Evolutionary conservation across 2,888 invertebrate genomes (phyloP).

Genomic region (Antheraea assamensis): DNA sequence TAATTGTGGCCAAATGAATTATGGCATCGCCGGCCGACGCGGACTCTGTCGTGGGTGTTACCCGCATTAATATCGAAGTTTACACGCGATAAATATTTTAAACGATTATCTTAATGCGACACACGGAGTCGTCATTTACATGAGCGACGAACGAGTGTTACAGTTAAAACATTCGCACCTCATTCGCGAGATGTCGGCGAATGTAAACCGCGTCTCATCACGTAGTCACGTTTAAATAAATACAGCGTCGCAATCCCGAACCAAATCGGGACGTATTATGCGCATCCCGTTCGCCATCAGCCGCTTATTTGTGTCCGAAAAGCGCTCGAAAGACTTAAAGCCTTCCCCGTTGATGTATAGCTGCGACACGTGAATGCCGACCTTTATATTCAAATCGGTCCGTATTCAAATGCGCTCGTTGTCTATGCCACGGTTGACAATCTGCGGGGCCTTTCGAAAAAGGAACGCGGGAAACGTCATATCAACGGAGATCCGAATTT

Average conservation of each 20-base stretch:
- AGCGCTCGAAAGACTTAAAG: constrained; percentile 79
- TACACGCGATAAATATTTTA: constrained; percentile 77
- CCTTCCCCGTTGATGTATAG: constrained; percentile 75
- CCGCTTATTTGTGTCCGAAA: constrained; percentile 80
- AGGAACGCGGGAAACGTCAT: constrained; percentile 76
- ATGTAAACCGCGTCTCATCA: constrained; percentile 54
- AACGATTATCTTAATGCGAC: constrained; percentile 69
- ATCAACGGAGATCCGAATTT: constrained; percentile 59
- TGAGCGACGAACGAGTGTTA: constrained; percentile 41
- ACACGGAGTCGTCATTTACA: constrained; percentile 62
- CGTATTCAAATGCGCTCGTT: constrained; percentile 76
- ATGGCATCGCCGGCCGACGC: constrained; percentile 57
- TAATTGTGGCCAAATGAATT: constrained; percentile 79
- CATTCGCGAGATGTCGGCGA: constrained; percentile 49
- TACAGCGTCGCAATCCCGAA: constrained; percentile 41
- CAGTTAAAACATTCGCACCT: constrained; percentile 59
- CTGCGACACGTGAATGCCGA: constrained; percentile 74
- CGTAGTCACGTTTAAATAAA: constrained; percentile 45
- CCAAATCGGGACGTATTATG: constrained; percentile 63
- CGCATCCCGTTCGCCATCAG: constrained; percentile 67
- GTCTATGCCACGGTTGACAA: constrained; percentile 78
- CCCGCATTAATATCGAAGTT: constrained; percentile 71
- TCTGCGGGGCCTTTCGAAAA: constrained; percentile 75
- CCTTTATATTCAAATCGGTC: constrained; percentile 80
- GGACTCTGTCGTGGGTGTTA: constrained; percentile 72